A percentile compares a stretch with the other conserved stretches of the same genome.
Evolutionary conservation across 2,888 invertebrate species (phyloP).

Genomic region (Orthosia gracilis): DNA sequence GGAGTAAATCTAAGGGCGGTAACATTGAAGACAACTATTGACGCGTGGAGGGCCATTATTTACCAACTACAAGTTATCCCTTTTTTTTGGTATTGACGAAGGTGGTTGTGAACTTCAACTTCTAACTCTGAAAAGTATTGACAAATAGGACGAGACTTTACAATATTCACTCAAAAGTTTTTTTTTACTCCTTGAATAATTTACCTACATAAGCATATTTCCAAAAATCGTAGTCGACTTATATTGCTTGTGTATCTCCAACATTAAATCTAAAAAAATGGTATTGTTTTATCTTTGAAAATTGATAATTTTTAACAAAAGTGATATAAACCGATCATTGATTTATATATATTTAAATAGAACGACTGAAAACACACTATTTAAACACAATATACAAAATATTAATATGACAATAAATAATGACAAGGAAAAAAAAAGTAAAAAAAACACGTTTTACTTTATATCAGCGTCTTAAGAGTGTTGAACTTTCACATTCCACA

Average conservation of each 20-base stretch:
- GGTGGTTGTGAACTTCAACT: constrained; percentile 1
- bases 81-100: constrained; percentile 3
- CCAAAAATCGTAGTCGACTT: not conserved
- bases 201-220: not conserved
- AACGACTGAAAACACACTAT: no score
- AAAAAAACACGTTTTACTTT: no score
- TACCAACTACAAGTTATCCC: constrained; percentile 13
- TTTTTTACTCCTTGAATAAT: not conserved
- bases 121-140: not conserved
- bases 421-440: no score
- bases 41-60: constrained; percentile 17
- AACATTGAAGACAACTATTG: constrained; percentile 15
- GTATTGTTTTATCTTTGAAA: not conserved
- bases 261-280: no score
- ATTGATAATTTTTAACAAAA: no score
- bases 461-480: no score
- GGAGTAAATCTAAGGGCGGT: constrained; percentile 8
- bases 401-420: no score
- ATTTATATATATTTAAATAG: no score
- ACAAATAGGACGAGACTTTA: not conserved
- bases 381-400: no score
- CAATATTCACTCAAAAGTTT: not conserved
- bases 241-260: no score
- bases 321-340: no score
- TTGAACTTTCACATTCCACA: no score